A percentile compares a stretch with the other conserved stretches of the same genome.
Conservation (phyloP, 2,113 vertebrate genomes). For the Lepus europaeus region DNA sequence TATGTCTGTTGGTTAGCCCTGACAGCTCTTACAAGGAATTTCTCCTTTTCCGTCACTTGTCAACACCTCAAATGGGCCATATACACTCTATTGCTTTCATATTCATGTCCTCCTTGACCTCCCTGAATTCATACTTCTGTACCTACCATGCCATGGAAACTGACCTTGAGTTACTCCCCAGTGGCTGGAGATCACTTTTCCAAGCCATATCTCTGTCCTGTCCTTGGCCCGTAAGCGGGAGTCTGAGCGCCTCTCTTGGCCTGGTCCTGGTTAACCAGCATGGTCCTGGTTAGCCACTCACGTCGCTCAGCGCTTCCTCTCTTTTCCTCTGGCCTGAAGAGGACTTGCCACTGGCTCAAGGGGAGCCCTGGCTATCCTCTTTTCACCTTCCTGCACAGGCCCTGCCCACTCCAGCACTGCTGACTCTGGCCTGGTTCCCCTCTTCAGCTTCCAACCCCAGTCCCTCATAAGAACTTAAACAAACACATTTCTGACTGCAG, state of each 20-base stretch:
- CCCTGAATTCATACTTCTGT: neutral
- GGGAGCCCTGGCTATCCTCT: neutral
- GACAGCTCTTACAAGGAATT: neutral
- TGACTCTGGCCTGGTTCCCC: neutral
- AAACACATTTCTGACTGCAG: neutral
- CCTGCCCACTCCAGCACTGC: neutral
- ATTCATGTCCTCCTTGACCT: neutral
- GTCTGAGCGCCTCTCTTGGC: neutral
- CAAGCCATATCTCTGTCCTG: neutral
- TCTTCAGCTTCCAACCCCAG: neutral
- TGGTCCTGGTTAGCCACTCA: neutral
- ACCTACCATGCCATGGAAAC: neutral
- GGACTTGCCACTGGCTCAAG: neutral
- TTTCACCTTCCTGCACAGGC: neutral
- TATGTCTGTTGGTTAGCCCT: neutral
- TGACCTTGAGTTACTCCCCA: neutral
- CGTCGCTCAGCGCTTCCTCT: too few species aligned
- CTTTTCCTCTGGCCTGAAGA: neutral
- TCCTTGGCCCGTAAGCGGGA: neutral
- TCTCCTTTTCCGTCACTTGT: neutral
- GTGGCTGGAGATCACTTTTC: neutral
- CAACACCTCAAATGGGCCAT: neutral
- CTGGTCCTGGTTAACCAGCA: neutral
- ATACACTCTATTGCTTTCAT: neutral
- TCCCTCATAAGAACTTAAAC: neutral